Conservation (phyloP, 1,140 invertebrate species). For the Platyura marginata region DNA sequence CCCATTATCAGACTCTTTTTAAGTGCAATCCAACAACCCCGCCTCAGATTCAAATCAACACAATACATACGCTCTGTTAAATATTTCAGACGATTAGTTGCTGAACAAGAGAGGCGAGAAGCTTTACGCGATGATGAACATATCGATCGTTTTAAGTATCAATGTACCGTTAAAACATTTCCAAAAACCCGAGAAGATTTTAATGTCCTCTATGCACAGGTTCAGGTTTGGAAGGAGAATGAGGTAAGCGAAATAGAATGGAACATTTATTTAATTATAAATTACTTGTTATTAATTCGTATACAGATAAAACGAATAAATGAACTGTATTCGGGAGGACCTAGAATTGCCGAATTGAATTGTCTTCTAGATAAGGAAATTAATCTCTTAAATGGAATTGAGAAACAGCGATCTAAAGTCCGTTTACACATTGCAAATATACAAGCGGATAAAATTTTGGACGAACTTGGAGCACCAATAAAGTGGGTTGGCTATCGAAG, state of each 20-base stretch:
- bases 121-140: too few species aligned
- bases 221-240: slow-evolving; percentile 33
- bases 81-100: too few species aligned
- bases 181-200: slow-evolving; percentile 35
- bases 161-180: slow-evolving; percentile 29
- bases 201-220: slow-evolving; percentile 30
- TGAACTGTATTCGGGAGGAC: slow-evolving; percentile 26
- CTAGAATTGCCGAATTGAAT: slow-evolving; percentile 31
- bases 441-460: slow-evolving; percentile 24
- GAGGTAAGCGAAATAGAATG: too few species aligned
- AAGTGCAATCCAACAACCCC: too few species aligned
- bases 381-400: slow-evolving; percentile 33
- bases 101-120: too few species aligned
- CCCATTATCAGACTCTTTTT: too few species aligned
- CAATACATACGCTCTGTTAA: too few species aligned
- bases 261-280: too few species aligned
- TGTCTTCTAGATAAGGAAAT: slow-evolving; percentile 36
- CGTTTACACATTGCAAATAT: slow-evolving; percentile 23
- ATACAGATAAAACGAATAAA: slow-evolving; percentile 24
- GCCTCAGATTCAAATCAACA: too few species aligned
- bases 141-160: slow-evolving; percentile 17
- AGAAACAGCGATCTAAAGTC: slow-evolving; percentile 22
- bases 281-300: too few species aligned
- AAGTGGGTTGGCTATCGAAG: slow-evolving; percentile 31
- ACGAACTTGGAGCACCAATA: slow-evolving; percentile 31